Percentiles rank a stretch among this genome's conserved stretches.
phyloP scores from a whole-genome alignment of 2,113 vertebrate species.

The Saimiri boliviensis region DNA sequence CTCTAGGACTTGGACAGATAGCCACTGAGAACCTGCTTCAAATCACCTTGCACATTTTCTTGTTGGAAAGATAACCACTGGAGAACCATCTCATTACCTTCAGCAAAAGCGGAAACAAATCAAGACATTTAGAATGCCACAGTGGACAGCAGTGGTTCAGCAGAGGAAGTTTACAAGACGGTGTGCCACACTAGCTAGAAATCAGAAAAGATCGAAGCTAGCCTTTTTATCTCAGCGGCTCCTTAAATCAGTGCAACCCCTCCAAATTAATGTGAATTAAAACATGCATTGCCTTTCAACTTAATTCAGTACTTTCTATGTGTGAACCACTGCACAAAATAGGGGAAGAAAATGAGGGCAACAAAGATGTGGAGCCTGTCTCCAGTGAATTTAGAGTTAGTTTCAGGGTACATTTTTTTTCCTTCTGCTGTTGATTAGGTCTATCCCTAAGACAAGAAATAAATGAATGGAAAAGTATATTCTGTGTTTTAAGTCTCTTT shows the following conservation, averaged over 20 bases:
- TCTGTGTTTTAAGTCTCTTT: constrained; percentile 42
- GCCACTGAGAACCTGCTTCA: background rate
- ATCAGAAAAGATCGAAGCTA: background rate
- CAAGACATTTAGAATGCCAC: constrained; percentile 3
- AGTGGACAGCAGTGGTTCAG: background rate
- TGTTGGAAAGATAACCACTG: constrained; percentile 5
- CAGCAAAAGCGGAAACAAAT: constrained; percentile 32
- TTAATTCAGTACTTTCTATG: constrained; percentile 56
- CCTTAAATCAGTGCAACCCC: background rate
- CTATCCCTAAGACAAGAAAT: constrained; percentile 49
- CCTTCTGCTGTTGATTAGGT: constrained; percentile 39
- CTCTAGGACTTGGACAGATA: background rate
- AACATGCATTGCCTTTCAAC: constrained; percentile 25
- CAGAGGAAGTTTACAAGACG: background rate
- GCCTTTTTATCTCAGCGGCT: background rate
- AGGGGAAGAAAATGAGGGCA: constrained; percentile 25
- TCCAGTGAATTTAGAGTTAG: constrained; percentile 28
- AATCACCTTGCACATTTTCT: constrained; percentile 17
- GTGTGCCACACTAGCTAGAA: background rate
- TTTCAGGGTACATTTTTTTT: constrained; percentile 9
- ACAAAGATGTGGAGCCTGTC: background rate
- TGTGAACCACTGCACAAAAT: constrained; percentile 37
- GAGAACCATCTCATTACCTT: background rate
- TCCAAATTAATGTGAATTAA: constrained; percentile 42
- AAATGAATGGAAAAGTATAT: constrained; percentile 8